Conservation (phyloP, 92 coral and sea anemone species). For the Epizoanthus scotinus region DNA sequence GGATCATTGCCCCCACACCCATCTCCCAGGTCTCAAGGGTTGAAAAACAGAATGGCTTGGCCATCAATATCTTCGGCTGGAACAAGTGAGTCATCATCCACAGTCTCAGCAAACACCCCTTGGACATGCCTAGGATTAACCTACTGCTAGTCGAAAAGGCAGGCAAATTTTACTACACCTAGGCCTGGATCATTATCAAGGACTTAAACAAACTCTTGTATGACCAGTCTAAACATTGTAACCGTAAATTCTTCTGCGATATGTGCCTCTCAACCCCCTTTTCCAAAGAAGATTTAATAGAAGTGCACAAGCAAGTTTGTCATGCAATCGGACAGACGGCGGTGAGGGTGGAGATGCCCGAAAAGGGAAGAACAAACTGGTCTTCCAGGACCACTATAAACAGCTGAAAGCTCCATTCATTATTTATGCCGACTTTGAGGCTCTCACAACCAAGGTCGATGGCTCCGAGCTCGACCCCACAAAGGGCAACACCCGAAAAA, state of each 20-base stretch:
- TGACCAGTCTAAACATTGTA: too few species aligned
- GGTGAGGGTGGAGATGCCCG: too few species aligned
- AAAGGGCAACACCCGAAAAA: too few species aligned
- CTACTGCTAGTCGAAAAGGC: slow-evolving; percentile 6
- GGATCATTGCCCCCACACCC: slow-evolving; percentile 25
- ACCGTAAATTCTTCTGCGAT: too few species aligned
- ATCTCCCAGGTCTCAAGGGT: too few species aligned
- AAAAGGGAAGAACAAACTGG: not conserved
- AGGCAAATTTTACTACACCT: slow-evolving; percentile 12
- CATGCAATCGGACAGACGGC: not conserved
- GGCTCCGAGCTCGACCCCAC: too few species aligned
- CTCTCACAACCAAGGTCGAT: not conserved
- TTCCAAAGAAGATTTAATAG: not conserved
- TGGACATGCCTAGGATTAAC: not conserved
- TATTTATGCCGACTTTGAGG: not conserved
- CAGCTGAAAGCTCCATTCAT: not conserved
- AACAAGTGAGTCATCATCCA: slow-evolving; percentile 13
- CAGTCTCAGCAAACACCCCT: slow-evolving; percentile 19
- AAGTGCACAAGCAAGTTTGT: slow-evolving; percentile 7
- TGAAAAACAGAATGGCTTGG: slow-evolving; percentile 37
- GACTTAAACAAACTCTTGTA: too few species aligned
- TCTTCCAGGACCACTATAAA: not conserved
- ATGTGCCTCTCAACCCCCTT: not conserved
- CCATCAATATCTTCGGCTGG: slow-evolving; percentile 8
- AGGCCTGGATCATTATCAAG: too few species aligned